phyloP scores from a whole-genome alignment of 1,140 invertebrate species.

The Pristionchus pacificus region DNA sequence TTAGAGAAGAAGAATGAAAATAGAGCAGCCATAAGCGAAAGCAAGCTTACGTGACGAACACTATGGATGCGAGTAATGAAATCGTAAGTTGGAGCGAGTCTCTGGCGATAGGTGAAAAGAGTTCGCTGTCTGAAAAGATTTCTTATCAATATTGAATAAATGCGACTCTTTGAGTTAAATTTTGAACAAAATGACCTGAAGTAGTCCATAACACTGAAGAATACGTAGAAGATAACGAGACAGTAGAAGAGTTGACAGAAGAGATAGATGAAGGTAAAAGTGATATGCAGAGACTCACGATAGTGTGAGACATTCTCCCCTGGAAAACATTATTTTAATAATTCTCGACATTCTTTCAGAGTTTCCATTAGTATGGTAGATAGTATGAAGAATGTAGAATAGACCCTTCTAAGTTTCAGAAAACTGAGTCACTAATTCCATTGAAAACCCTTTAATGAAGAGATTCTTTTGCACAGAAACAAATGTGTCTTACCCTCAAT shows the following conservation, averaged over 20 bases:
- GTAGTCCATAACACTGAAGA: not conserved
- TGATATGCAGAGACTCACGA: not conserved
- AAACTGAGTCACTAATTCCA: no score
- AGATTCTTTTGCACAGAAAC: no score
- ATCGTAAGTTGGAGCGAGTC: not conserved
- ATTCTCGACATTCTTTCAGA: not conserved
- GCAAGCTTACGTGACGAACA: not conserved
- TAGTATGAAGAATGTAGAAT: no score
- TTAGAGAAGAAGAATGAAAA: no score
- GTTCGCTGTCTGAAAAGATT: not conserved
- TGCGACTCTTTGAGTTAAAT: no score
- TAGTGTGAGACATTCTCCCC: not conserved
- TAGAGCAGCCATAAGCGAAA: no score
- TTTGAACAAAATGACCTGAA: no score
- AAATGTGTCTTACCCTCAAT: not conserved
- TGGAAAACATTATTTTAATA: not conserved
- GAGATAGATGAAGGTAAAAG: not conserved
- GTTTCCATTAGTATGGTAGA: no score
- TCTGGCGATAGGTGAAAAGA: not conserved
- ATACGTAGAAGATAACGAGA: not conserved
- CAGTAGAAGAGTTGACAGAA: not conserved
- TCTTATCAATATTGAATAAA: not conserved
- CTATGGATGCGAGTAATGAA: not conserved
- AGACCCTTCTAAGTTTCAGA: no score
- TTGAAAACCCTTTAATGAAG: no score